Conservation (phyloP, 1,140 invertebrate genomes). For the Micrasema minimum region DNA sequence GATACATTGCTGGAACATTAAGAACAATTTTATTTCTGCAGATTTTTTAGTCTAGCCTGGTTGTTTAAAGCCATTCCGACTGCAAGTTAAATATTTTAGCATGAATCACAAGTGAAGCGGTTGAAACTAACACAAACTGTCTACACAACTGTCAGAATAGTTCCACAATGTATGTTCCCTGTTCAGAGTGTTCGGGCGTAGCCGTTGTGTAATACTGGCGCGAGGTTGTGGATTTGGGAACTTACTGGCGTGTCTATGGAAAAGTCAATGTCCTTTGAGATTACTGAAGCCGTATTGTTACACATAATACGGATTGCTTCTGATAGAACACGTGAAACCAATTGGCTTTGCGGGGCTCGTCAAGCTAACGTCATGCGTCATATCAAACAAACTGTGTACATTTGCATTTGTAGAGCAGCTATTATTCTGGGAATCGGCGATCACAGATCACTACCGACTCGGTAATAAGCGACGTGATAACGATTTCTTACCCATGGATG, state of each 20-base stretch:
- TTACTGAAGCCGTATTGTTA: neutral
- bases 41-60: too few relatives aligned
- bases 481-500: too few relatives aligned
- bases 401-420: conserved; percentile 11
- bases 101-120: too few relatives aligned
- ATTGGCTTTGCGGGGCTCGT: conserved; percentile 10
- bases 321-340: conserved; percentile 11
- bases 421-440: conserved; percentile 19
- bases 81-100: too few relatives aligned
- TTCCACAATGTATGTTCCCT: conserved; percentile 14
- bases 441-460: too few relatives aligned
- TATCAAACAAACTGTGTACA: conserved; percentile 15
- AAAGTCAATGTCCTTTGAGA: conserved; percentile 24
- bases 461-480: too few relatives aligned
- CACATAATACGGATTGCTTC: neutral
- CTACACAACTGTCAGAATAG: neutral
- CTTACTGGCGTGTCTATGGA: conserved; percentile 9
- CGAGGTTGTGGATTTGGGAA: conserved; percentile 1
- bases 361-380: conserved; percentile 14
- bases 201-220: conserved; percentile 16
- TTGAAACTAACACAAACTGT: conserved; percentile 5
- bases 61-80: too few relatives aligned
- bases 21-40: too few relatives aligned
- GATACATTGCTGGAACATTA: too few relatives aligned
- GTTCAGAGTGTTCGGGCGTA: neutral